phyloP scores from a whole-genome alignment of 2,113 vertebrate genomes.

The Zosterops japonicus region DNA sequence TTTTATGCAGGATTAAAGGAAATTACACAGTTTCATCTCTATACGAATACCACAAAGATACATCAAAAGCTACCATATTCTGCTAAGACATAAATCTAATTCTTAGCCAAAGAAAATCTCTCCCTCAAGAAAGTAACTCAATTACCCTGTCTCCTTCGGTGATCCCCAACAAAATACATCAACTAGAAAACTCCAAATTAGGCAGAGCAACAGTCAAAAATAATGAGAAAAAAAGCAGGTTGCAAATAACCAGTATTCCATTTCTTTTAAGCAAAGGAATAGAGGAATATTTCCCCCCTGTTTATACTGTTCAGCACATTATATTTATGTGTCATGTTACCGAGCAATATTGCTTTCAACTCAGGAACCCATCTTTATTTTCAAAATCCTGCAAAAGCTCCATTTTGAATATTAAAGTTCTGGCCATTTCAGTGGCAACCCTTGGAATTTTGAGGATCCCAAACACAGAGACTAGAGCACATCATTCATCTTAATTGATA shows the following conservation, averaged over 20 bases:
- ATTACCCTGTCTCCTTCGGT: background rate
- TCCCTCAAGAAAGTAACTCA: constrained; percentile 2
- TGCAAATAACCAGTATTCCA: background rate
- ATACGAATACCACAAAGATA: background rate
- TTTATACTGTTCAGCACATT: background rate
- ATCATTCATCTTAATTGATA: background rate
- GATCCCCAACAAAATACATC: background rate
- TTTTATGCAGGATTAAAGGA: constrained; percentile 34
- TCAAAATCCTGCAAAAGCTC: background rate
- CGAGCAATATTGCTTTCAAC: background rate
- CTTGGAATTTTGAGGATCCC: background rate
- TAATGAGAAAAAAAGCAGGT: background rate
- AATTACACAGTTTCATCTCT: constrained; percentile 21
- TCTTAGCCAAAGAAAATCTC: background rate
- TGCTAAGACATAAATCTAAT: background rate
- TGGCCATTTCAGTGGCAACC: fast-evolving
- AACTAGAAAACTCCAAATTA: background rate
- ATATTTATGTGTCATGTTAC: background rate
- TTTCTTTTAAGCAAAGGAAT: background rate
- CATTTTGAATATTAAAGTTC: background rate
- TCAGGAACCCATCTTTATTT: background rate
- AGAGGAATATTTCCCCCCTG: background rate
- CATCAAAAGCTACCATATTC: constrained; percentile 5
- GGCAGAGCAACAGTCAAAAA: background rate
- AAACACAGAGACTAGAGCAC: background rate